Evolutionary conservation across 2,888 invertebrate species (phyloP).

Genomic region (Sipha maydis): DNA sequence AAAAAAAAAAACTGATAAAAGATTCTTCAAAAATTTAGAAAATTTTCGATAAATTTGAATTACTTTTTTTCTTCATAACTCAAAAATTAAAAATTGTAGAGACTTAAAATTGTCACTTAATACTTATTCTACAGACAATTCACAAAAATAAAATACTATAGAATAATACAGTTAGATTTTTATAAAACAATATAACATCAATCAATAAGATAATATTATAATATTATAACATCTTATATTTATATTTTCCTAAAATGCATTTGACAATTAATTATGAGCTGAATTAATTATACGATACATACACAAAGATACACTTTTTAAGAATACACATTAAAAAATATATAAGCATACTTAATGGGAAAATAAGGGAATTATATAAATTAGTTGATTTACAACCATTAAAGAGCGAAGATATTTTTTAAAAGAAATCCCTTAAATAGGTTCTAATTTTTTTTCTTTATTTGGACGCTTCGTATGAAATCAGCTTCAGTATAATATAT

Average conservation of each 20-base stretch:
- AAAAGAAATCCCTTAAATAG: too few relatives aligned
- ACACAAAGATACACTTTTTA: background rate
- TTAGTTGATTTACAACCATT: background rate
- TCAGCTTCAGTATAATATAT: too few relatives aligned
- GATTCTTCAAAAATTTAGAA: too few relatives aligned
- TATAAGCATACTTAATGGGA: background rate
- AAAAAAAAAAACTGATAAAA: background rate
- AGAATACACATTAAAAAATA: background rate
- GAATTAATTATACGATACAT: background rate
- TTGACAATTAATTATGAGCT: background rate
- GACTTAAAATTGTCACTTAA: too few relatives aligned
- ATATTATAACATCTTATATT: background rate
- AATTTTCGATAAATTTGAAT: too few relatives aligned
- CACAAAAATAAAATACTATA: background rate
- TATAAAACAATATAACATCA: background rate
- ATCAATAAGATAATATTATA: background rate
- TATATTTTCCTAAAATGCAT: background rate
- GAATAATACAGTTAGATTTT: background rate
- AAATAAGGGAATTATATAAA: background rate
- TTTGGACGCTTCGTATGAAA: background rate
- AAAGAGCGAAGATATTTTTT: background rate
- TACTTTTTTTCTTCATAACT: too few relatives aligned
- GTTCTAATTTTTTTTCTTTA: background rate
- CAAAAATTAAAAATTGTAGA: too few relatives aligned
- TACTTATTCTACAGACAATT: too few relatives aligned